These are phyloP conservation scores for Nezara viridula DNA, from an alignment of 2,888 invertebrate genomes.

Conservation along the genomic window DNA sequence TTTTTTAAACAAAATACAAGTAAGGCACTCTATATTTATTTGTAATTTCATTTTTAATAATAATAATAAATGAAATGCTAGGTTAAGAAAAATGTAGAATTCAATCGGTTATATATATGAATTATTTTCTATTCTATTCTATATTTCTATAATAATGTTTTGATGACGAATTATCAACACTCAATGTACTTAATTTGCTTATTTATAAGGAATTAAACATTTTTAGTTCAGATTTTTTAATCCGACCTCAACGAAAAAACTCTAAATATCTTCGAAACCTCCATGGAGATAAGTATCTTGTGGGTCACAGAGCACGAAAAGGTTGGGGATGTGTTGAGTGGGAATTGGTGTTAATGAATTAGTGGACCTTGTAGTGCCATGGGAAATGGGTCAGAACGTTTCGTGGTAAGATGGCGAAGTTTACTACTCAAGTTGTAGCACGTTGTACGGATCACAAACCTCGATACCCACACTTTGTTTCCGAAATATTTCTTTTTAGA, in stretches of 20 bases:
- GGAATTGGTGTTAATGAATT: conserved; percentile 33
- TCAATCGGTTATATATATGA: no score
- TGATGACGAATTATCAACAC: no score
- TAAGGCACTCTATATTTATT: no score
- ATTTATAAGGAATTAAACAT: no score
- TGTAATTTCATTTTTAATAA: no score
- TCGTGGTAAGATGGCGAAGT: background rate
- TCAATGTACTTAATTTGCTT: no score
- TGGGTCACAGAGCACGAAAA: background rate
- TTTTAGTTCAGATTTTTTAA: no score
- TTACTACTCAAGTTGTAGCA: background rate
- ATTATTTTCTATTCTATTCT: no score
- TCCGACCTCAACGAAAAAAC: background rate
- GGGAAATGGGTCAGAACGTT: background rate
- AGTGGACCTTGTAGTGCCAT: background rate
- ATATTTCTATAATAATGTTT: no score
- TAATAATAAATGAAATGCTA: no score
- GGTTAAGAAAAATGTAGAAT: no score
- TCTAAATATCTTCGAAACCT: background rate
- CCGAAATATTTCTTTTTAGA: background rate
- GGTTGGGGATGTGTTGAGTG: background rate
- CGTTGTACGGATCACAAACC: background rate
- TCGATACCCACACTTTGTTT: background rate
- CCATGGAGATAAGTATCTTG: background rate
- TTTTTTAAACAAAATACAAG: no score